These are phyloP conservation scores for Rhyacichthys aspro DNA, from an alignment of 2,797 vertebrate genomes.

Conservation along the genomic window DNA sequence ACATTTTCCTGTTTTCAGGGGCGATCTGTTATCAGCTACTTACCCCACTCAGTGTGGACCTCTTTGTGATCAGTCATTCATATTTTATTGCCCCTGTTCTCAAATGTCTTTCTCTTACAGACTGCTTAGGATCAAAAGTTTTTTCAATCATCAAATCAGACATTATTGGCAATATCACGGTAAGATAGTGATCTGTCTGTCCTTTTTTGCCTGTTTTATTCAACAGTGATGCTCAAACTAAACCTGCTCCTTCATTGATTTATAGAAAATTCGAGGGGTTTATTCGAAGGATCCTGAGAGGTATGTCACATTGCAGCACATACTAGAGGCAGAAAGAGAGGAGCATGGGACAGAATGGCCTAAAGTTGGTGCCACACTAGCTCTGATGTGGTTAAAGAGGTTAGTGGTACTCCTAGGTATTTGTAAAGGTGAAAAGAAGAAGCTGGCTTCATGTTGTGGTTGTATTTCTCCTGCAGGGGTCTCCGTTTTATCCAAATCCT, in stretches of 20 bases:
- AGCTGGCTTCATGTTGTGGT: neutral
- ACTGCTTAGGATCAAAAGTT: constrained; percentile 90
- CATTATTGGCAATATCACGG: constrained; percentile 91
- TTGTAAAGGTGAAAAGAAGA: neutral
- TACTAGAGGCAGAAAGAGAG: constrained; percentile 88
- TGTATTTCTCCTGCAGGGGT: constrained; percentile 77
- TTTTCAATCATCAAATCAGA: constrained; percentile 92
- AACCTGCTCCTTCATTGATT: too few relatives aligned
- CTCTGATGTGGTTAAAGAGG: constrained; percentile 98
- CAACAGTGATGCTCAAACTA: too few relatives aligned
- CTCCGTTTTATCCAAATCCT: constrained; percentile 94
- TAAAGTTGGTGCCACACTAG: constrained; percentile 90
- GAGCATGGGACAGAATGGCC: constrained; percentile 86
- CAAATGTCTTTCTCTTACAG: constrained; percentile 73
- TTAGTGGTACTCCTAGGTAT: constrained; percentile 56
- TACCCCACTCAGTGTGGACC: neutral
- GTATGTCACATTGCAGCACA: constrained; percentile 90
- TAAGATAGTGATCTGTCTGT: constrained; percentile 47
- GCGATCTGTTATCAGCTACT: constrained; percentile 1
- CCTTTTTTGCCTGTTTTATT: neutral
- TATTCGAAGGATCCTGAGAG: constrained; percentile 88
- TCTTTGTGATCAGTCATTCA: constrained; percentile 46
- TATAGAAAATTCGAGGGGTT: constrained; percentile 90
- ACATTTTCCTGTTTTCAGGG: neutral
- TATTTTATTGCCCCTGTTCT: constrained; percentile 55